phyloP scores from a whole-genome alignment of 2,113 vertebrate genomes.

The Poecile atricapillus region DNA sequence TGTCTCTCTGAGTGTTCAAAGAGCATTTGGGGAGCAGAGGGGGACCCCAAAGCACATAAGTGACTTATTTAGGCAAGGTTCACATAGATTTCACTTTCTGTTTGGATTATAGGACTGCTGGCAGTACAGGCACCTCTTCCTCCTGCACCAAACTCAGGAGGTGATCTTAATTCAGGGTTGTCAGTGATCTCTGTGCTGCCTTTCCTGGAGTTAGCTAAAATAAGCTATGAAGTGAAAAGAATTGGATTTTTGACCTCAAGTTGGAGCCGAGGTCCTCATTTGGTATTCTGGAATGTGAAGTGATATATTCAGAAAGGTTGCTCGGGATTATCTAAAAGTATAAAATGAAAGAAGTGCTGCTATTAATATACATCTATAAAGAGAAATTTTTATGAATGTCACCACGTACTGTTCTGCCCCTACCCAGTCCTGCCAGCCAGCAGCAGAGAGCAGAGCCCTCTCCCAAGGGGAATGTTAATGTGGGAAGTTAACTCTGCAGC shows the following conservation, averaged over 20 bases:
- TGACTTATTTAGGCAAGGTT: slow-evolving; percentile 24
- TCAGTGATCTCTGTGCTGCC: neutral
- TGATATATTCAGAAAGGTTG: neutral
- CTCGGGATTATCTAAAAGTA: neutral
- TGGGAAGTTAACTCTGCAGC: neutral
- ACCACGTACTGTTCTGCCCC: neutral
- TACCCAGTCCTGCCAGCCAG: neutral
- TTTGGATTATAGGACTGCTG: neutral
- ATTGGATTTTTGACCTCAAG: neutral
- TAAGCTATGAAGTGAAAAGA: neutral
- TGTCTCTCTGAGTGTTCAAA: slow-evolving; percentile 38
- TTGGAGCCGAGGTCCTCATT: neutral
- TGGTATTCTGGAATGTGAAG: neutral
- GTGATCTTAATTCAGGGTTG: neutral
- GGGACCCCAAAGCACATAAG: neutral
- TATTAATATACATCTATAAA: neutral
- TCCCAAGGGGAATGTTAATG: neutral
- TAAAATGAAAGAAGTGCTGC: neutral
- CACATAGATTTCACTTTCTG: slow-evolving; percentile 37
- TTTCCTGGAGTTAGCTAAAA: neutral
- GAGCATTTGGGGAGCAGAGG: neutral
- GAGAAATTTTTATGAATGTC: neutral
- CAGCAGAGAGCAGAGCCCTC: neutral
- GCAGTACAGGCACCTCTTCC: neutral
- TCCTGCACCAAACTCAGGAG: neutral